phyloP scores from a whole-genome alignment of 2,888 invertebrate genomes.

The Aphidius colemani region DNA sequence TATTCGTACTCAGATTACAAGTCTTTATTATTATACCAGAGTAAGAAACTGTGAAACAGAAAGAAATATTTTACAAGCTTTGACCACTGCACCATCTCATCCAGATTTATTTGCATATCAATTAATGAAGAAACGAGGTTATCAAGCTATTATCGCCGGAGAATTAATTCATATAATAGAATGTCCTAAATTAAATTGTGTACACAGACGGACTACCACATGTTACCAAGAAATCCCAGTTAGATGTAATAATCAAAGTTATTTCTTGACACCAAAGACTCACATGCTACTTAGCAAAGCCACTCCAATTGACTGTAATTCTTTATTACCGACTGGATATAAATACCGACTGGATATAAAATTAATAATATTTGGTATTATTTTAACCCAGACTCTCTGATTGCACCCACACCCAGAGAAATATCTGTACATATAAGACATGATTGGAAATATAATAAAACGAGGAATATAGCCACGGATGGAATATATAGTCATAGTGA shows the following conservation, averaged over 20 bases:
- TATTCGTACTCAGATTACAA: slow-evolving; percentile 7
- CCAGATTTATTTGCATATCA: no score
- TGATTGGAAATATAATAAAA: no score
- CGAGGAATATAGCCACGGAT: no score
- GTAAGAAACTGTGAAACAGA: slow-evolving; percentile 15
- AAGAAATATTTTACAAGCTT: slow-evolving; percentile 8
- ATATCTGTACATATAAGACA: no score
- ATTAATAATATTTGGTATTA: no score
- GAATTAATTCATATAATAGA: slow-evolving; percentile 15
- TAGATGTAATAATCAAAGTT: slow-evolving; percentile 12
- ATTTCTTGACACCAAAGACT: slow-evolving; percentile 18
- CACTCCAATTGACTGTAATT: neutral
- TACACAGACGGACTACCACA: neutral
- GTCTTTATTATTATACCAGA: slow-evolving; percentile 13
- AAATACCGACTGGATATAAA: no score
- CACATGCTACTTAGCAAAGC: slow-evolving; percentile 21
- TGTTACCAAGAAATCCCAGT: slow-evolving; percentile 10
- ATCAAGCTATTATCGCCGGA: slow-evolving; percentile 16
- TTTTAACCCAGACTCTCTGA: no score
- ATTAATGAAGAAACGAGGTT: slow-evolving; percentile 26
- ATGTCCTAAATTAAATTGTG: slow-evolving; percentile 15
- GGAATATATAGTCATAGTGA: no score
- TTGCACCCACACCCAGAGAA: no score
- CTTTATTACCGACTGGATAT: no score
- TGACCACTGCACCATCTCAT: slow-evolving; percentile 7